Evolutionary conservation across 1,140 invertebrate species (phyloP).

Genomic region (Euschistus heros): DNA sequence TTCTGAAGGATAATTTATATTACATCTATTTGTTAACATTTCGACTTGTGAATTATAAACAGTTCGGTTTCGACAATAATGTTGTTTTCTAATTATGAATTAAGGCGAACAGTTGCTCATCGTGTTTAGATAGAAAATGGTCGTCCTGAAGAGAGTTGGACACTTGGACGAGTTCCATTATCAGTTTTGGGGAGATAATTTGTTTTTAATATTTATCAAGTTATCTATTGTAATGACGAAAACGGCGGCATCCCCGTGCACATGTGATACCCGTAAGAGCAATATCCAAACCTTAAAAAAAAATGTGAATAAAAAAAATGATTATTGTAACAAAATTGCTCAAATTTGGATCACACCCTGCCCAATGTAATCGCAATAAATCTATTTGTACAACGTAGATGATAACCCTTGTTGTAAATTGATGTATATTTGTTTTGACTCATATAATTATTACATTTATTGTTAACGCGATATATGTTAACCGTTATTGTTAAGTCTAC

Average conservation of each 20-base stretch:
- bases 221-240: too few species aligned
- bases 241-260: background rate
- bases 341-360: constrained; percentile 9
- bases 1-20: too few species aligned
- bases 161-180: too few species aligned
- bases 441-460: background rate
- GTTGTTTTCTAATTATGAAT: too few species aligned
- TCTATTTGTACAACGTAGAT: background rate
- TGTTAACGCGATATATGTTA: constrained; percentile 3
- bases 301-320: background rate
- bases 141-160: too few species aligned
- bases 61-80: too few species aligned
- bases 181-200: too few species aligned
- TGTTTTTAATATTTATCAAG: too few species aligned
- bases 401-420: constrained; percentile 2
- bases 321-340: constrained; percentile 1
- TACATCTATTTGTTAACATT: too few species aligned
- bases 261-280: constrained; percentile 4
- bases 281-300: background rate
- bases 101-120: too few species aligned
- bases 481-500: constrained; percentile 8
- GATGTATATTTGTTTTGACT: constrained; percentile 3
- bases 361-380: constrained; percentile 1
- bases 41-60: too few species aligned
- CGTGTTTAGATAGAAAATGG: too few species aligned